Conservation (phyloP, 2,888 invertebrate genomes). For the Girardia tigrina region DNA sequence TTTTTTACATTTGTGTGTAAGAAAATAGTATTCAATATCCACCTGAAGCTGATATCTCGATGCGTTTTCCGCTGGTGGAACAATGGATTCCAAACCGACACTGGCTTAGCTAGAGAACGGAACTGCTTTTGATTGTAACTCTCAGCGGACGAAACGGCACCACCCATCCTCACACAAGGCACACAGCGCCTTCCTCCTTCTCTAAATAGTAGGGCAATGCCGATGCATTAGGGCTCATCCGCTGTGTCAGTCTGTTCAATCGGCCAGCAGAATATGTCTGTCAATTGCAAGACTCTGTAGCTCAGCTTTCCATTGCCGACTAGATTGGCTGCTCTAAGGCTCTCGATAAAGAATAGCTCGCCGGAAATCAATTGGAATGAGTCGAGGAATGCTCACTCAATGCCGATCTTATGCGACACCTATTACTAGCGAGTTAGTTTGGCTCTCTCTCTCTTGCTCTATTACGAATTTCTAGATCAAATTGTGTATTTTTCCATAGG, state of each 20-base stretch:
- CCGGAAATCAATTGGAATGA: constrained; percentile 14
- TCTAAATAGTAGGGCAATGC: constrained; percentile 12
- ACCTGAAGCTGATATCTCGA: constrained; percentile 23
- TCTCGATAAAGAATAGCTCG: constrained; percentile 20
- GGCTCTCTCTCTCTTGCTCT: background rate
- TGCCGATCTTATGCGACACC: constrained; percentile 23
- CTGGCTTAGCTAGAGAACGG: constrained; percentile 12
- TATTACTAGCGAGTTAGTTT: background rate
- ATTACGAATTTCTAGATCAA: constrained; percentile 15
- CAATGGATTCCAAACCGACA: constrained; percentile 20
- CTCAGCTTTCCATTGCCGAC: constrained; percentile 19
- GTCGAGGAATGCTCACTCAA: constrained; percentile 23
- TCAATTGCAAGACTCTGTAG: constrained; percentile 15
- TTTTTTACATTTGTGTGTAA: constrained; percentile 23
- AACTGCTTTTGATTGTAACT: constrained; percentile 23
- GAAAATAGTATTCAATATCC: constrained; percentile 23
- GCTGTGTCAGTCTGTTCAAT: constrained; percentile 20
- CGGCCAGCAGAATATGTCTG: constrained; percentile 23
- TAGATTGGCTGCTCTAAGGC: constrained; percentile 18
- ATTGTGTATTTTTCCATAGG: background rate
- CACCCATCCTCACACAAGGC: constrained; percentile 10
- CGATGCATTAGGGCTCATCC: constrained; percentile 23
- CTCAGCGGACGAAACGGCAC: constrained; percentile 23
- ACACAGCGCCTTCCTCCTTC: constrained; percentile 13
- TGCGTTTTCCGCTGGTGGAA: constrained; percentile 23